Conservation (phyloP, 2,888 invertebrate species). For the Yponomeuta plumbellus region DNA sequence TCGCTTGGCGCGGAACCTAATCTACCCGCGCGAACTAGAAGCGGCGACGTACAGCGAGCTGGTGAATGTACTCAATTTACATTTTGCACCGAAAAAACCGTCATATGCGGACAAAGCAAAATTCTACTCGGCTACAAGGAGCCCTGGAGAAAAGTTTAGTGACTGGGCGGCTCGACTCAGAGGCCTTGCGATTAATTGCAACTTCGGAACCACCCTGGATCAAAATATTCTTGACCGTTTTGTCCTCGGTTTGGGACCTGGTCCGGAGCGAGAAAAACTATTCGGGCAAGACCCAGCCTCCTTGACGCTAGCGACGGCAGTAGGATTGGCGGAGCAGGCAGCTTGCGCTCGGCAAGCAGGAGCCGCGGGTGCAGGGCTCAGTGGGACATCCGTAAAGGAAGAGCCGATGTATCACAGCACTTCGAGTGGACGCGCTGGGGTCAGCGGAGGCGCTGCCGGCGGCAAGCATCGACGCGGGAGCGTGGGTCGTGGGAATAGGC, state of each 20-base stretch:
- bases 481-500: neutral
- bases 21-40: conserved; percentile 23
- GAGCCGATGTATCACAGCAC: too few species aligned
- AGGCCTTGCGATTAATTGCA: conserved; percentile 21
- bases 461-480: neutral
- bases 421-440: too few species aligned
- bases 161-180: conserved; percentile 25
- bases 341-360: conserved; percentile 21
- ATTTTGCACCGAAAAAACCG: conserved; percentile 25
- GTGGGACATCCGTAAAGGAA: too few species aligned
- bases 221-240: conserved; percentile 25
- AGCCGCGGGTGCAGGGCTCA: too few species aligned
- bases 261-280: too few species aligned
- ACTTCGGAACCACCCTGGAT: conserved; percentile 25
- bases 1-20: conserved; percentile 20
- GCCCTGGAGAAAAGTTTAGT: conserved; percentile 20
- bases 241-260: conserved; percentile 24
- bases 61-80: conserved; percentile 10
- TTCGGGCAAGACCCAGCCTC: conserved; percentile 20
- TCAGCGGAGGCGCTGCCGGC: conserved; percentile 21
- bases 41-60: neutral
- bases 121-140: conserved; percentile 23
- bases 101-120: conserved; percentile 25
- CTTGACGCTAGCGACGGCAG: conserved; percentile 20
- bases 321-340: conserved; percentile 23